phyloP scores from a whole-genome alignment of 2,113 vertebrate species.

The Pygathrix nemaeus region DNA sequence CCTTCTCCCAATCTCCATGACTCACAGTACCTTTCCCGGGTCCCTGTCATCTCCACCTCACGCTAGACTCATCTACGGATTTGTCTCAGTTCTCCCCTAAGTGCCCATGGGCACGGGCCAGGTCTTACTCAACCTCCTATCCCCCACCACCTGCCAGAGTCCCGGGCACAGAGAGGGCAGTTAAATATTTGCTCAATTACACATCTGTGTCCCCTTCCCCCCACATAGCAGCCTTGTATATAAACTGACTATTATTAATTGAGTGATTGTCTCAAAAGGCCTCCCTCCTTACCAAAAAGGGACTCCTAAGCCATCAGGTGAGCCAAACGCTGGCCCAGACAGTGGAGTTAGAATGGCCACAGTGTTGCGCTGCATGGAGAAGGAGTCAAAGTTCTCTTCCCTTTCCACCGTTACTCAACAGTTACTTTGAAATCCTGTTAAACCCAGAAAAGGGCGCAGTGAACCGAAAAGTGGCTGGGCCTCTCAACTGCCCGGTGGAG shows the following conservation, averaged over 20 bases:
- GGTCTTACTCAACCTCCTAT: constrained; percentile 64
- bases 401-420: constrained; percentile 69
- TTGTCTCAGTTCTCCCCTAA: constrained; percentile 39
- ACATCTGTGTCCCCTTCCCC: constrained; percentile 52
- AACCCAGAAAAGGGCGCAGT: constrained; percentile 36
- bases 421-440: constrained; percentile 65
- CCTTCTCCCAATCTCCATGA: constrained; percentile 26
- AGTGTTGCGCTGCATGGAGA: constrained; percentile 58
- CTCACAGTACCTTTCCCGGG: constrained; percentile 63
- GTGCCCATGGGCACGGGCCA: constrained; percentile 22
- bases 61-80: constrained; percentile 52
- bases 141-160: constrained; percentile 63
- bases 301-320: neutral
- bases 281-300: neutral
- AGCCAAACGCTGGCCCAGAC: neutral
- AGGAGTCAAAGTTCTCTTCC: constrained; percentile 71
- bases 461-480: constrained; percentile 11
- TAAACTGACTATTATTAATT: constrained; percentile 45
- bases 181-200: constrained; percentile 78
- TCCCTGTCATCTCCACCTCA: constrained; percentile 49
- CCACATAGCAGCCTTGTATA: neutral
- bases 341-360: constrained; percentile 63
- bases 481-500: neutral
- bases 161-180: constrained; percentile 58
- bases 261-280: constrained; percentile 37